Base-by-base conservation (phyloP, 2,888 invertebrate genomes). In the Cenopis cana region DNA sequence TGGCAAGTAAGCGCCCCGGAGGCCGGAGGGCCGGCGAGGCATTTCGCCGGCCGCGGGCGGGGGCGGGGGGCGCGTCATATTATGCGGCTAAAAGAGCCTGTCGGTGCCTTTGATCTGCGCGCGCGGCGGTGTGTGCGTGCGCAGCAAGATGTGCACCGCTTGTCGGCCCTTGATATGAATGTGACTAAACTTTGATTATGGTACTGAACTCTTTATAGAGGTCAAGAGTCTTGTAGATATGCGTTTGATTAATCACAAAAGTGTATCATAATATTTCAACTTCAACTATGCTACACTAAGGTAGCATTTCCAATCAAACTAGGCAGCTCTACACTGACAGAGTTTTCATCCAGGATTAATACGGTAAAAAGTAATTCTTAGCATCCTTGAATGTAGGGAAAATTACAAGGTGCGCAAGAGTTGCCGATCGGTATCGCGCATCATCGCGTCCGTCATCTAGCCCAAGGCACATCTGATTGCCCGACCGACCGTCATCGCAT, bases 51-150 rank as follows among this genome's bases (percentile, higher is more conserved):
- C 85, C 84, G 86, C 82, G 82, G 85, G 87, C 85, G 82, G 85
- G 80, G 88, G 88, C 85, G 85, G 88, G 87, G 89, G 87, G 86
- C 89, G 89, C 91, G 91, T 93, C 93, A 93, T 92, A 93, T 93
- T 93, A 93, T 91, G 91, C 91, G 89, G 93, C 92, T 93, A 93
- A 93, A 93, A 91, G 91, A 93, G 91, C 87, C 89, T 93, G 92
- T 92, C 93, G 93, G 93, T 91, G 89, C 93, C 93, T 93, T 93
- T 93, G 93, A 93, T 90, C 89, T 85, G 86, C 80, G 84, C 84
- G 79, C 79, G 85, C 77, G 69, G 65, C 78, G 81, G n/a, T 76
- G 80, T 79, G 82, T 79, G 84, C 79, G 78, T 76, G 79, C 76
- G 77, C 80, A 73, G 49, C 64, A 82, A 83, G 86, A 85, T 86